Percentiles rank a stretch among this genome's conserved stretches.
phyloP scores from a whole-genome alignment of 2,888 invertebrate genomes.

The Petrophora chlorosata region DNA sequence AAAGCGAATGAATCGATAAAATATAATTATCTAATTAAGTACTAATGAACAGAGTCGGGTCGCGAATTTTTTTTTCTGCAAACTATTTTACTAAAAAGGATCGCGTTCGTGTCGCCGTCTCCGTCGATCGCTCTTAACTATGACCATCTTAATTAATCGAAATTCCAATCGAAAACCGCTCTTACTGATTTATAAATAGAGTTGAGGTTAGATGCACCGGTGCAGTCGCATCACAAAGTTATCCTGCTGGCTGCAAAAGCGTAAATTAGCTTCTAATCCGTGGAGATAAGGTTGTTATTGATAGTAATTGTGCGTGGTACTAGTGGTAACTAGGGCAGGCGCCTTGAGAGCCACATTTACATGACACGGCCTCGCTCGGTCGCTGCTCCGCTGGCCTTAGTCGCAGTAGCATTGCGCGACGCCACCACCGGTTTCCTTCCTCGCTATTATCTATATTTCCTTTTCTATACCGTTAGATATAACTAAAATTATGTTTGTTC shows the following conservation, averaged over 20 bases:
- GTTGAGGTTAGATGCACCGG: slow-evolving; percentile 42
- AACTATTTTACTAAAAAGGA: slow-evolving; percentile 75
- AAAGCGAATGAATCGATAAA: slow-evolving; percentile 19
- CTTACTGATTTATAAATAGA: slow-evolving; percentile 42
- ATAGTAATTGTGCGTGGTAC: slow-evolving; percentile 37
- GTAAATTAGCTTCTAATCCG: slow-evolving; percentile 41
- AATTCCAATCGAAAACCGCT: slow-evolving; percentile 40
- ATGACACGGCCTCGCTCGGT: slow-evolving; percentile 75
- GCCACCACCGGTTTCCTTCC: slow-evolving; percentile 71
- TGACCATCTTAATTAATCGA: slow-evolving; percentile 40
- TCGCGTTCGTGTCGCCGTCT: slow-evolving; percentile 68
- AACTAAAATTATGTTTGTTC: slow-evolving; percentile 9
- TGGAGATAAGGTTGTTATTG: slow-evolving; percentile 43
- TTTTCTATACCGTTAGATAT: slow-evolving; percentile 44
- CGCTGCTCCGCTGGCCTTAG: slow-evolving; percentile 68
- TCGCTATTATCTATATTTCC: slow-evolving; percentile 63
- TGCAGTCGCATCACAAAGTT: slow-evolving; percentile 37
- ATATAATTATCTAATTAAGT: slow-evolving; percentile 44
- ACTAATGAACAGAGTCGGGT: slow-evolving; percentile 38
- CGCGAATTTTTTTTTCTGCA: slow-evolving; percentile 60
- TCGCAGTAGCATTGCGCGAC: slow-evolving; percentile 49
- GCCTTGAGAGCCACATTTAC: slow-evolving; percentile 78
- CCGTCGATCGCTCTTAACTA: slow-evolving; percentile 51
- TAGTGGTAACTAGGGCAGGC: slow-evolving; percentile 70
- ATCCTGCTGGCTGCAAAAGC: slow-evolving; percentile 28